phyloP scores from a whole-genome alignment of 2,797 vertebrate genomes.

The Morus bassanus region DNA sequence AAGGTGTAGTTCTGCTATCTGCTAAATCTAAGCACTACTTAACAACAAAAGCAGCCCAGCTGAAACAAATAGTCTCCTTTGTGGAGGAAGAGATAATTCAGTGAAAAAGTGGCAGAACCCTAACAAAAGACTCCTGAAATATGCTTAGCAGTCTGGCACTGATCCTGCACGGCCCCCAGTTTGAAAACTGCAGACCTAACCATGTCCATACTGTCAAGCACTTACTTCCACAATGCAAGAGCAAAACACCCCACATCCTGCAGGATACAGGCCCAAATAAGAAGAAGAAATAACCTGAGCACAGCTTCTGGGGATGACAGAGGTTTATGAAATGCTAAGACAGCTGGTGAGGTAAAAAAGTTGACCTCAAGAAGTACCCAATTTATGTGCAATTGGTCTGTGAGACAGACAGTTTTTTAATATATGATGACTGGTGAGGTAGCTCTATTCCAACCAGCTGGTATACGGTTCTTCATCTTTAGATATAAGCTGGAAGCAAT shows the following conservation, averaged over 20 bases:
- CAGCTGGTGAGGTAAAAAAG: not conserved
- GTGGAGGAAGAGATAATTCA: not conserved
- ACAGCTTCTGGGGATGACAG: not conserved
- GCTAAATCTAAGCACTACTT: not conserved
- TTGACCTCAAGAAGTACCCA: not conserved
- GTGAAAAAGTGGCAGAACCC: not conserved
- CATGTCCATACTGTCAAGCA: not conserved
- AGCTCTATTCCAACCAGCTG: slow-evolving; percentile 2
- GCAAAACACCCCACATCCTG: not conserved
- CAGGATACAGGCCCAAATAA: not conserved
- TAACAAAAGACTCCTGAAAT: not conserved
- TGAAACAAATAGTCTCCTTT: not conserved
- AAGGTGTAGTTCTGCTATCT: slow-evolving; percentile 9
- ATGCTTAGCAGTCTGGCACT: not conserved
- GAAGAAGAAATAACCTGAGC: not conserved
- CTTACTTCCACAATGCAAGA: not conserved
- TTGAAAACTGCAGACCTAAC: not conserved
- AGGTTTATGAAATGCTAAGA: not conserved
- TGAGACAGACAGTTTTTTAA: not conserved
- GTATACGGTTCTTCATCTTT: slow-evolving; percentile 12
- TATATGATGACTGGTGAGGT: not conserved
- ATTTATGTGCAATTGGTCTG: not conserved
- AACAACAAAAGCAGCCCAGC: not conserved
- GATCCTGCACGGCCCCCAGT: not conserved
- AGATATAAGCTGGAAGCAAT: slow-evolving; percentile 37